Evolutionary conservation across 35 echinoderm and acorn worm species (phyloP).

Genomic region (Lytechinus pictus): DNA sequence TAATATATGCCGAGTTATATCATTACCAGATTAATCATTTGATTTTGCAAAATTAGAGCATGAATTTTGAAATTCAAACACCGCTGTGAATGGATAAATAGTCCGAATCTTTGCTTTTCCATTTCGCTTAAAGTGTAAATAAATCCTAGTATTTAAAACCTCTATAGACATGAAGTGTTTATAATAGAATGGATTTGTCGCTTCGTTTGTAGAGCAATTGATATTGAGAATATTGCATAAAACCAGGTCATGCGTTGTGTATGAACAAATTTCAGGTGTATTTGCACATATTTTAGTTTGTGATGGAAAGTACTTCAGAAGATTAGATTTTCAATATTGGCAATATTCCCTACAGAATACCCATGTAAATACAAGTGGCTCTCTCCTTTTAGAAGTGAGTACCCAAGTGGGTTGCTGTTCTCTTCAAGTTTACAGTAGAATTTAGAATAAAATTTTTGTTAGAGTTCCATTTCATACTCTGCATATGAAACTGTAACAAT

Average conservation of each 20-base stretch:
- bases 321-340: not conserved
- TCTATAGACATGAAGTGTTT: not conserved
- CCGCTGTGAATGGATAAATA: not conserved
- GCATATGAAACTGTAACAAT: not conserved
- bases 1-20: too few species aligned
- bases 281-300: constrained; percentile 5
- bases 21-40: too few species aligned
- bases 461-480: not conserved
- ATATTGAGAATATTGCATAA: not conserved
- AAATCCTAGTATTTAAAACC: not conserved
- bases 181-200: not conserved
- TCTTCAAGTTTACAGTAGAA: not conserved
- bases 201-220: not conserved
- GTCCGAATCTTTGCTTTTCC: not conserved
- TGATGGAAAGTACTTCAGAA: not conserved
- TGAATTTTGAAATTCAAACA: too few species aligned
- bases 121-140: not conserved
- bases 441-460: not conserved
- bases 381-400: not conserved
- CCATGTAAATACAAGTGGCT: not conserved
- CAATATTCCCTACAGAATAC: not conserved
- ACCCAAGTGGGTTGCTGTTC: not conserved
- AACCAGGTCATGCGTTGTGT: not conserved
- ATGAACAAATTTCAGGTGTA: not conserved
- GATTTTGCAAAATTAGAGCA: too few species aligned